These are phyloP conservation scores for Pristionchus mayeri DNA, from an alignment of 2,888 invertebrate genomes.

Conservation along the genomic window DNA sequence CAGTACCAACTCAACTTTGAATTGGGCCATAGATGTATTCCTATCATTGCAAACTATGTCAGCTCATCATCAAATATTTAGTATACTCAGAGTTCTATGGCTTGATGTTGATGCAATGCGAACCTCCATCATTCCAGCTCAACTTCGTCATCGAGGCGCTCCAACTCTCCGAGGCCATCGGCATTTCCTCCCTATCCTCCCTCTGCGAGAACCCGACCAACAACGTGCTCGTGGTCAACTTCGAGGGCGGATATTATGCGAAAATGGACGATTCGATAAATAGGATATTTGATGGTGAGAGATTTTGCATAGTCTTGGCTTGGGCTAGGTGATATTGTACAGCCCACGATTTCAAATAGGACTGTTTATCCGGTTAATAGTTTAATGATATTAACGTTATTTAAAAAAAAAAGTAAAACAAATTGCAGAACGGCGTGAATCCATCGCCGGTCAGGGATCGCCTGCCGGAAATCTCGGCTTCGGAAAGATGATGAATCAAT, in stretches of 20 bases:
- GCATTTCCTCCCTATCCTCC: conserved; percentile 49
- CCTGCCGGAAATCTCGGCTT: background rate
- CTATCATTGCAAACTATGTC: too few species aligned
- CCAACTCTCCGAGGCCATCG: conserved; percentile 68
- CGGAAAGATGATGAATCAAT: background rate
- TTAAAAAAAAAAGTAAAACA: too few species aligned
- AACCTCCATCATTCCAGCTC: conserved; percentile 54
- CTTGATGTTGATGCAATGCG: background rate
- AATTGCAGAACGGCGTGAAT: conserved; percentile 34
- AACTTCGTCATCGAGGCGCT: conserved; percentile 74
- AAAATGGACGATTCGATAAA: background rate
- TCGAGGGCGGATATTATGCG: conserved; percentile 53
- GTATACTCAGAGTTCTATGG: too few species aligned
- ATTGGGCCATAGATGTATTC: too few species aligned
- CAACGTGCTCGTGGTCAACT: conserved; percentile 65
- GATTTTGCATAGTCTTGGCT: too few species aligned
- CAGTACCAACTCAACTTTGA: too few species aligned
- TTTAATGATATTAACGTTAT: too few species aligned
- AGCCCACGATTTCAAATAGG: background rate
- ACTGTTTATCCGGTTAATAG: too few species aligned
- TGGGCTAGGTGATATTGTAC: background rate
- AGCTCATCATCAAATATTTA: too few species aligned
- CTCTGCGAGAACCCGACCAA: conserved; percentile 58
- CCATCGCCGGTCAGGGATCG: background rate
- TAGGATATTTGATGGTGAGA: conserved; percentile 38